Percentiles rank a stretch among this genome's conserved stretches.
These are phyloP conservation scores for Pluvianellus socialis DNA, from an alignment of 2,113 vertebrate species.

Conservation along the genomic window DNA sequence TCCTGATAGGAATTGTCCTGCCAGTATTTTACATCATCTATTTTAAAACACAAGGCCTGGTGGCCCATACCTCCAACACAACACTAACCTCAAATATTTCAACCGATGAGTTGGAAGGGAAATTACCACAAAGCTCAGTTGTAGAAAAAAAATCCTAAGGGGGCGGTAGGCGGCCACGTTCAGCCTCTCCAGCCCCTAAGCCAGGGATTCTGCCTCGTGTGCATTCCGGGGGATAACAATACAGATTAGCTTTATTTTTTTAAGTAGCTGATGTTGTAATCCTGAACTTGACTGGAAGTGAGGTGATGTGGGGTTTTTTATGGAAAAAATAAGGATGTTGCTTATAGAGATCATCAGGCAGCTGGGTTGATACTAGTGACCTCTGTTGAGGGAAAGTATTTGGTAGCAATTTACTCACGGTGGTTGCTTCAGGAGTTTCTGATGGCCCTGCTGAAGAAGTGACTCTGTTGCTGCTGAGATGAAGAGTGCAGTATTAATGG, in stretches of 20 bases:
- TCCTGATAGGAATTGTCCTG: constrained; percentile 88
- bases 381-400: neutral
- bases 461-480: neutral
- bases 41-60: constrained; percentile 83
- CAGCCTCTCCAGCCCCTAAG: fast-evolving
- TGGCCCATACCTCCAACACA: constrained; percentile 7
- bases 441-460: neutral
- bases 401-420: neutral
- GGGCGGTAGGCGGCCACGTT: neutral
- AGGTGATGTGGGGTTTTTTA: neutral
- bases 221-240: neutral
- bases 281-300: neutral
- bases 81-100: constrained; percentile 45
- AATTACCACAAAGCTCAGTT: neutral
- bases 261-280: neutral
- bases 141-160: neutral
- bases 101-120: neutral
- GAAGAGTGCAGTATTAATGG: neutral
- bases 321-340: neutral
- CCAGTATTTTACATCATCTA: constrained; percentile 94
- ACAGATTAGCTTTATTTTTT: neutral
- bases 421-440: neutral
- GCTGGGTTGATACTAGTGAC: neutral
- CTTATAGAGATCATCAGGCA: neutral
- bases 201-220: neutral